Base-by-base conservation (phyloP, 1,140 invertebrate species). In the Plectrocnemia conspersa region DNA sequence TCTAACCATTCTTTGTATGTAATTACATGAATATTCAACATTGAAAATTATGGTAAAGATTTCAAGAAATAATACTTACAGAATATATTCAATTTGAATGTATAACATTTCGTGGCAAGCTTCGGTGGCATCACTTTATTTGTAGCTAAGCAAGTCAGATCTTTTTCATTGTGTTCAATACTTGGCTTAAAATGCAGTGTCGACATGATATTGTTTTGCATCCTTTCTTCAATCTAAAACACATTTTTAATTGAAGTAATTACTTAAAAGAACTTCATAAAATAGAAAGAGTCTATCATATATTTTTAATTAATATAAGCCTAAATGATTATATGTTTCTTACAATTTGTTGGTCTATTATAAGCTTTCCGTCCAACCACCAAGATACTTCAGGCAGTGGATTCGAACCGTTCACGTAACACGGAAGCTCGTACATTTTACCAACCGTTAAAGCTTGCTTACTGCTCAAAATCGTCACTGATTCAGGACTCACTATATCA, bases 41-140 rank as follows among this genome's bases (percentile, higher is more conserved):
- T n/a, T n/a, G n/a, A n/a, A n/a, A n/a, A n/a, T n/a, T n/a, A n/a
- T n/a, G n/a, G n/a, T n/a, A n/a, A n/a, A n/a, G n/a, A n/a, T n/a
- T n/a, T n/a, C n/a, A n/a, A n/a, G n/a, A 25, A 36, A 42, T n/a
- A 4, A 44, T 71, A 83, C 86, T 88, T 77, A 89, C 90, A 93
- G 65, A 84, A 88, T 56, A 93, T 84, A 72, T 91, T 89, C 19
- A 93, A 74, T 56, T 83, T 85, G 73, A 89, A 83, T 21, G 83
- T 80, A 62, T 90, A 84, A 64, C 91, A 86, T 32, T 86, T 79
- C 33, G 82, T 79, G 21, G 82, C 82, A 24, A 80, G 78, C 5
- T 64, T 70, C 7, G 70, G 69, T 40, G 81, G 79, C 45, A 92
- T 79, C 3, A 80, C 77, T 3, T 80, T 72, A 73, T 93, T 93